These are phyloP conservation scores for Selenia dentaria DNA, from an alignment of 2,888 invertebrate species.

Conservation along the genomic window DNA sequence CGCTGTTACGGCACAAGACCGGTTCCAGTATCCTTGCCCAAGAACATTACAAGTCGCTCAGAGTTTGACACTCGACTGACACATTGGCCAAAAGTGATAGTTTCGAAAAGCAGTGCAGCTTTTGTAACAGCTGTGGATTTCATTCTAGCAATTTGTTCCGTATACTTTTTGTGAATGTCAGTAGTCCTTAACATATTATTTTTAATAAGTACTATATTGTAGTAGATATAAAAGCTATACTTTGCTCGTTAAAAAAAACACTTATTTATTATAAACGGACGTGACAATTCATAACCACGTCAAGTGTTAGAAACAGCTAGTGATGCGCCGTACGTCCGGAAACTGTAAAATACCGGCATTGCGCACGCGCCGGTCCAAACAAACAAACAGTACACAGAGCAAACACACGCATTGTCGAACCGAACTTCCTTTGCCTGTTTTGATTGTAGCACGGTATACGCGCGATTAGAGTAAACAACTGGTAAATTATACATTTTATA, in stretches of 20 bases:
- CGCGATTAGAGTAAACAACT: conserved; percentile 4
- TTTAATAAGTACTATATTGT: too few species aligned
- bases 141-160: neutral
- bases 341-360: conserved; percentile 57
- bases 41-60: conserved; percentile 26
- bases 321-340: conserved; percentile 41
- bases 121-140: conserved; percentile 25
- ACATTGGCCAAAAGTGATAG: conserved; percentile 26
- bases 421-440: conserved; percentile 51
- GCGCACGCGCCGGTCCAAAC: conserved; percentile 53
- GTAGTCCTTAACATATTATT: too few species aligned
- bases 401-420: conserved; percentile 46
- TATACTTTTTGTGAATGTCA: too few species aligned
- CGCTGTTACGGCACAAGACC: conserved; percentile 38
- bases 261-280: too few species aligned
- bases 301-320: conserved; percentile 17
- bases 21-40: conserved; percentile 40
- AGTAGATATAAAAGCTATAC: too few species aligned
- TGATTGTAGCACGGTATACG: conserved; percentile 33
- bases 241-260: too few species aligned
- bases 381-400: conserved; percentile 46
- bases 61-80: conserved; percentile 21
- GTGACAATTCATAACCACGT: conserved; percentile 7
- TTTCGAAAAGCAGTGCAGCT: conserved; percentile 24
- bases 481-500: neutral